Evolutionary conservation across 1,140 invertebrate genomes (phyloP).

Genomic region (Listronotus bonariensis): DNA sequence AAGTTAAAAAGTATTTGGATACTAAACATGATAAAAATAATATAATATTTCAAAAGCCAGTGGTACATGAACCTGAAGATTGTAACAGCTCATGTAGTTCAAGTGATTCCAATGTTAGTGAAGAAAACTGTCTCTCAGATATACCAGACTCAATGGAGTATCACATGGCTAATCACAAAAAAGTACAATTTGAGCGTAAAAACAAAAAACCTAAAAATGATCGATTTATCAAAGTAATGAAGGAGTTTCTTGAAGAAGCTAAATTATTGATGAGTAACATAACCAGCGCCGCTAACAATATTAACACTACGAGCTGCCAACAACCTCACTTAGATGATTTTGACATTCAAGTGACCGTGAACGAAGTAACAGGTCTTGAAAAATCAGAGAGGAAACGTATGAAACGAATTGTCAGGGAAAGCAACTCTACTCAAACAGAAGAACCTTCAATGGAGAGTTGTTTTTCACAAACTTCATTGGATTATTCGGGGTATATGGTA

Average conservation of each 20-base stretch:
- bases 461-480: constrained; percentile 28
- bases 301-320: constrained; percentile 25
- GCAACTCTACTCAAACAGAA: constrained; percentile 20
- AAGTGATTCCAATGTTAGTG: constrained; percentile 11
- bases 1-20: neutral
- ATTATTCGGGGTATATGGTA: constrained; percentile 11
- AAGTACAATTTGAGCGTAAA: constrained; percentile 43
- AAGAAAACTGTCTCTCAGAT: constrained; percentile 25
- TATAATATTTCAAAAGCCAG: neutral
- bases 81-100: constrained; percentile 1
- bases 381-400: constrained; percentile 16
- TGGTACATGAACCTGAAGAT: neutral
- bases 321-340: constrained; percentile 39
- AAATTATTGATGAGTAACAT: constrained; percentile 50
- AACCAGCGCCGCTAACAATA: constrained; percentile 36
- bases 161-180: constrained; percentile 44
- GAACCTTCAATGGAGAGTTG: constrained; percentile 23
- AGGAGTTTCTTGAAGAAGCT: constrained; percentile 52
- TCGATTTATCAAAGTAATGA: constrained; percentile 49
- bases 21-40: neutral
- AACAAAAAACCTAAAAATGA: constrained; percentile 24
- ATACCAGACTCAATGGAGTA: constrained; percentile 48
- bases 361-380: constrained; percentile 35
- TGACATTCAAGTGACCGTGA: constrained; percentile 48
- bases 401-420: constrained; percentile 20